These are phyloP conservation scores for Hydrolagus colliei DNA, from an alignment of 2,797 vertebrate genomes.

Conservation along the genomic window DNA sequence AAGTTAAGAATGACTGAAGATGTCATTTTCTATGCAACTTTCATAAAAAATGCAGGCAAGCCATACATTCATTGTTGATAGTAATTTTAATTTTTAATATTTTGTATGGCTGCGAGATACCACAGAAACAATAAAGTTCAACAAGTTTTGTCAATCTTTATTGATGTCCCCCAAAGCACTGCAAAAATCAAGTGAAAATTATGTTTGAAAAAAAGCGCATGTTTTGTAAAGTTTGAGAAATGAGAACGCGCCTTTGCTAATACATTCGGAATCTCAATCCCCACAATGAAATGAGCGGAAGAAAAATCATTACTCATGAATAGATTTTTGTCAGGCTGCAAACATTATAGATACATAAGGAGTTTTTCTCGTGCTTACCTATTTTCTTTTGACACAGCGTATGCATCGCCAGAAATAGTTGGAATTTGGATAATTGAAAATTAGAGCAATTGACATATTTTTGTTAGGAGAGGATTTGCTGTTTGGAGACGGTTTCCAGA, in stretches of 20 bases:
- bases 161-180: background rate
- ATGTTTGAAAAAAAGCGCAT: background rate
- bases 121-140: background rate
- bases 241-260: background rate
- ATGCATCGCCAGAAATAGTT: background rate
- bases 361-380: background rate
- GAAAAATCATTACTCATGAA: background rate
- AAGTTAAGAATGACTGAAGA: slow-evolving; percentile 7
- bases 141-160: background rate
- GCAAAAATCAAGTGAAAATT: background rate
- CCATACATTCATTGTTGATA: slow-evolving; percentile 10
- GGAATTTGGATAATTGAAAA: background rate
- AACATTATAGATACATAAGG: background rate
- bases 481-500: background rate
- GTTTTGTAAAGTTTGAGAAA: background rate
- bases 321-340: background rate
- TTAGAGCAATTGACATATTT: background rate
- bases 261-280: too few relatives aligned
- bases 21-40: slow-evolving; percentile 23
- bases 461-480: background rate
- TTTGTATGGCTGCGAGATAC: slow-evolving; percentile 6
- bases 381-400: background rate
- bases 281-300: background rate
- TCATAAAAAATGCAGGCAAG: background rate
- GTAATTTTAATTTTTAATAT: slow-evolving; percentile 21